These are phyloP conservation scores for Catostylus mosaicus DNA, from an alignment of 30 jellyfish, hydroid and myxozoan species.

Conservation along the genomic window DNA sequence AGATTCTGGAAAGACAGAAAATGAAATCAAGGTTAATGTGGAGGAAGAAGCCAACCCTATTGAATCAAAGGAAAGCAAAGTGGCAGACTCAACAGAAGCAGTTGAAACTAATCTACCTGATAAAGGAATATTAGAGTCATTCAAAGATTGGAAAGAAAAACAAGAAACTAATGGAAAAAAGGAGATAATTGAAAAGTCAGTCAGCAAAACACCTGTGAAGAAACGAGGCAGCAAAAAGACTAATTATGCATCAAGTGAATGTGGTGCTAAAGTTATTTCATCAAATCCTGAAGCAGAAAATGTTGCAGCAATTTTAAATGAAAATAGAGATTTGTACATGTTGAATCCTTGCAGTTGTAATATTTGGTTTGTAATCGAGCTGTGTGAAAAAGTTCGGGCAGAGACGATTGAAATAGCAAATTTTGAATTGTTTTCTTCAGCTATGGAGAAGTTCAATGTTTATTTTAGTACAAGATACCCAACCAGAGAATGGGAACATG, in stretches of 20 bases:
- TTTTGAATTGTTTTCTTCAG: slow-evolving; percentile 96
- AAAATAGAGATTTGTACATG: slow-evolving; percentile 95
- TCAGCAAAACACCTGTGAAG: slow-evolving; percentile 3
- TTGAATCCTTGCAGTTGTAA: slow-evolving; percentile 91
- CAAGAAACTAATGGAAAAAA: slow-evolving; percentile 62
- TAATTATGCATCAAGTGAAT: slow-evolving; percentile 94
- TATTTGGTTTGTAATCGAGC: slow-evolving; percentile 95
- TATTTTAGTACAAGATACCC: slow-evolving; percentile 88
- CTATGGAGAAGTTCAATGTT: slow-evolving; percentile 81
- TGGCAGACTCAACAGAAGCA: background rate
- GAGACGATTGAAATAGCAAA: slow-evolving; percentile 93
- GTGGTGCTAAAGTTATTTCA: slow-evolving; percentile 97
- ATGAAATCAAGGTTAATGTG: background rate
- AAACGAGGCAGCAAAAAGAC: slow-evolving; percentile 50
- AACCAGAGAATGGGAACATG: slow-evolving; percentile 94
- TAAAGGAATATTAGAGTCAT: slow-evolving; percentile 71
- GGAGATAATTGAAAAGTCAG: slow-evolving; percentile 36
- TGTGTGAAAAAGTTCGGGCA: slow-evolving; percentile 90
- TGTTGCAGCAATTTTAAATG: slow-evolving; percentile 80
- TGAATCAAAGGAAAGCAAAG: background rate
- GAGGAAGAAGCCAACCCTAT: slow-evolving; percentile 8
- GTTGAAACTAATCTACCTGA: slow-evolving; percentile 10
- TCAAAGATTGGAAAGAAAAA: slow-evolving; percentile 91
- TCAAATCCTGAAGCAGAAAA: slow-evolving; percentile 83
- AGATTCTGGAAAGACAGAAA: background rate